A percentile compares a stretch with the other conserved stretches of the same genome.
Evolutionary conservation across 2,888 invertebrate genomes (phyloP).

Genomic region (Dasysyrphus tricinctus): DNA sequence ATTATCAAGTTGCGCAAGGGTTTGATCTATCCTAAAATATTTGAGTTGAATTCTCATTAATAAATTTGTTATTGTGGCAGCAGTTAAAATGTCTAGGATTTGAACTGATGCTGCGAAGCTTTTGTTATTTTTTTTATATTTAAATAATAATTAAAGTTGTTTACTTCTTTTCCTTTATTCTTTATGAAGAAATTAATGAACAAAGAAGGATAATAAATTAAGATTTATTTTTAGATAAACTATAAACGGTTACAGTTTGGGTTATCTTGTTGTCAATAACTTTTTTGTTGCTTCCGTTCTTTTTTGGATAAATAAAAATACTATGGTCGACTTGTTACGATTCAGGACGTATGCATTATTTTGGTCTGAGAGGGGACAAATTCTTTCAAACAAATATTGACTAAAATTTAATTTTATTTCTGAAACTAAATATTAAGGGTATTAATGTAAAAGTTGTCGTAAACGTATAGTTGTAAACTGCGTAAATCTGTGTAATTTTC

Average conservation of each 20-base stretch:
- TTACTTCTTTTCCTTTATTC: slow-evolving; percentile 40
- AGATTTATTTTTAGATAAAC: not conserved
- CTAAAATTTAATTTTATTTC: too few species aligned
- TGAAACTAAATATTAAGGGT: too few species aligned
- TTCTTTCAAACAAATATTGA: too few species aligned
- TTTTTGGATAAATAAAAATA: too few species aligned
- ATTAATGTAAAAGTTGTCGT: too few species aligned
- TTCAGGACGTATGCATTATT: too few species aligned
- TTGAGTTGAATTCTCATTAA: not conserved
- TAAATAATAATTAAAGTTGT: slow-evolving; percentile 38
- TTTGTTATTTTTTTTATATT: slow-evolving; percentile 12
- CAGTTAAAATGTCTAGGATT: slow-evolving; percentile 9
- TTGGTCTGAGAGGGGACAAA: too few species aligned
- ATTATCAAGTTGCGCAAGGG: not conserved
- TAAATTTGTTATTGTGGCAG: not conserved
- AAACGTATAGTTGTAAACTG: too few species aligned
- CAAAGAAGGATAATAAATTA: slow-evolving; percentile 19
- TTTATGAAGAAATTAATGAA: slow-evolving; percentile 6
- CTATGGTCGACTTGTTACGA: too few species aligned
- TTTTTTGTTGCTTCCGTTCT: not conserved
- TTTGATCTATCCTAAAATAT: not conserved
- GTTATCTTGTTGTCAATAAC: not conserved
- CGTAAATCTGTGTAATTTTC: too few species aligned
- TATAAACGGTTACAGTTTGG: too few species aligned
- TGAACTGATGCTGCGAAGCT: slow-evolving; percentile 25